Base-by-base conservation (phyloP, 2,888 invertebrate genomes). In the Scrobipalpa atriplicella region DNA sequence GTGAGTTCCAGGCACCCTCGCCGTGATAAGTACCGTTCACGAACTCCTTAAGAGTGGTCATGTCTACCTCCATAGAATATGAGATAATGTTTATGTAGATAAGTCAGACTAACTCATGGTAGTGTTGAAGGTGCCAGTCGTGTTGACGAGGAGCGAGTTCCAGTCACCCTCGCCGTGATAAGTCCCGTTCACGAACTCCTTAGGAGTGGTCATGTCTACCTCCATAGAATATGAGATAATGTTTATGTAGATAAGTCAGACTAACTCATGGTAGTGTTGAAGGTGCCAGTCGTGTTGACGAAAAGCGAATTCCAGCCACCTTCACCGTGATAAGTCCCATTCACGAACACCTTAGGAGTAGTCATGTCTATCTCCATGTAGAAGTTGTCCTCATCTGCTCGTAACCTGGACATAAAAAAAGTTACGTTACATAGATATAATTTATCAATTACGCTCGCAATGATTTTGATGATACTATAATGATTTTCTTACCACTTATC, bases 81-180 rank as follows among this genome's bases (percentile, higher is more conserved):
- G 5, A 29, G 29, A 29, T 29, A 29, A 5, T n/a, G 29, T 29
- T 3, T 29, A 29, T 5, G 29, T 29, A 29, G 29, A 29, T 29
- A 29, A 29, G 29, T 29, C 5, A 29, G 29, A 29, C 29, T 29
- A 29, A 29, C 29, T 29, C 29, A 29, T 29, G 29, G 93, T 93
- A 1, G 93, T 84, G 75, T 93, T 94, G 76, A 94, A 94, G 41
- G 84, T 82, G 43, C 95, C 95, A 70, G 91, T 89, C 36, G 95
- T 95, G 67, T 93, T 93, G 69, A 96, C 79, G 72, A 93, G 93
- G 70, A 95, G 86, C 10, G 93, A 87, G 70, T 95, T 95, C 66
- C 95, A 87, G 51, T 91, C 86, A 13, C 95, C 95, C 68, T 94
- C 93, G 0, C 94, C 95, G 72, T 93, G 92, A 80, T 95, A 95